Evolutionary conservation across 2,113 vertebrate species (phyloP), one percentile per base, ranked within the genome.

Genomic region (Dendrocopos noguchii): DNA sequence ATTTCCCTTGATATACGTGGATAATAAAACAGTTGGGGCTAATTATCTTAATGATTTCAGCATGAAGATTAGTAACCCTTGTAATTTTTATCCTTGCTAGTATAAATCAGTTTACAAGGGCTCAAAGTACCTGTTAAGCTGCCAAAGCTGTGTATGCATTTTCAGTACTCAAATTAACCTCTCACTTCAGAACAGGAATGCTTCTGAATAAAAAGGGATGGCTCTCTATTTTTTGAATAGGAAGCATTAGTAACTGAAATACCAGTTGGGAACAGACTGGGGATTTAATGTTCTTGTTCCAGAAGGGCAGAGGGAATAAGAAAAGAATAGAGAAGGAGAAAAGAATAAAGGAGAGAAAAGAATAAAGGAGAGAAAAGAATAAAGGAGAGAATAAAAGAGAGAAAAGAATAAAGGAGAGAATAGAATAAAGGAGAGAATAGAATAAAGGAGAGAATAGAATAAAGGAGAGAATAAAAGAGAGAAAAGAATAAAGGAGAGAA

Each of bases 11-110:
- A 85, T 91, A 83, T 80, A 88, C 65, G 50, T 75, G 57, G 72
- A 61, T 93, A 94, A 92, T 75, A 94, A 94, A 94, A 95, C 93
- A 94, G 87, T 93, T 92, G 71, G 85, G 82, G 91, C 80, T 81
- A 95, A 94, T 94, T 92, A 91, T 87, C 95, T 89, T 93, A 95
- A 92, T 87, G 83, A 95, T 90, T 92, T 83, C 83, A 91, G 76
- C 57, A 61, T 22, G 89, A 91, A 94, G 89, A 95, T 96, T 93
- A 95, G 87, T 90, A 94, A 88, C 75, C 80, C 85, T 73, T 92
- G 81, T 93, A 94, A 94, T 95, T 88, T 94, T 94, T 93, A 92
- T 89, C 63, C 92, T 91, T 93, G 42, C 42, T 96, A 75, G 79
- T 94, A 91, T 87, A 93, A 95, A 96, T 86, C 73, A 91, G 84